Base-by-base conservation (phyloP, 2,888 invertebrate genomes). In the Meganola albula region DNA sequence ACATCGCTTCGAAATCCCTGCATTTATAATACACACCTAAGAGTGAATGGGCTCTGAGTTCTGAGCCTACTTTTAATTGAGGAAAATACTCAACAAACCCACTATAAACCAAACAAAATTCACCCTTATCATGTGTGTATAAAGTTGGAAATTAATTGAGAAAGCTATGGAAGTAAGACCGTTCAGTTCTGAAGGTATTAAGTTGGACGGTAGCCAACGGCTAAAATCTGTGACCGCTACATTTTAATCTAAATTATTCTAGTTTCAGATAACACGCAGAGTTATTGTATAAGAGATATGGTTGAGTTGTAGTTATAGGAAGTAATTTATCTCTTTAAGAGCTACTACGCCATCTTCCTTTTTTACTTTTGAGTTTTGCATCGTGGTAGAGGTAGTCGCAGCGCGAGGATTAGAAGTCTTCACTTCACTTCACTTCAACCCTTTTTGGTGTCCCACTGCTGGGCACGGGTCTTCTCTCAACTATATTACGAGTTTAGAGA, bases 171-270 rank as follows among this genome's bases (percentile, higher is more conserved):
- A 6, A 26, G 1, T 18, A 35, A 12, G 18, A 27, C 32, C 10
- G 44, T 44, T 12, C 10, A 20, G 4, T 12, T 3, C 5, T 2
- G n/a, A 9, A 28, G 21, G 10, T 22, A 10, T 12, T 31, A n/a
- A n/a, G n/a, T 41, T 59, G 59, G 59, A 49, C 18, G 16, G 12
- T 20, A 38, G 53, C 59, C 59, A 59, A 32, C 10, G 38, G 24
- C 49, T 43, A 42, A 51, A 54, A 52, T 54, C 48, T 52, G 50
- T 44, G 49, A 45, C 53, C 48, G 32, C 34, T 32, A 42, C 39
- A 42, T 50, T 53, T 49, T 46, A 48, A 54, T 48, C 45, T 46
- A 44, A 58, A 55, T 57, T 48, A 58, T 58, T 49, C 36, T 42
- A 43, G 49, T 34, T 40, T 36, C 33, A 47, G 56, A 56, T 51